Evolutionary conservation across 2,113 vertebrate genomes (phyloP), one percentile per base, ranked within the genome.

Genomic region (Dromaius novaehollandiae): DNA sequence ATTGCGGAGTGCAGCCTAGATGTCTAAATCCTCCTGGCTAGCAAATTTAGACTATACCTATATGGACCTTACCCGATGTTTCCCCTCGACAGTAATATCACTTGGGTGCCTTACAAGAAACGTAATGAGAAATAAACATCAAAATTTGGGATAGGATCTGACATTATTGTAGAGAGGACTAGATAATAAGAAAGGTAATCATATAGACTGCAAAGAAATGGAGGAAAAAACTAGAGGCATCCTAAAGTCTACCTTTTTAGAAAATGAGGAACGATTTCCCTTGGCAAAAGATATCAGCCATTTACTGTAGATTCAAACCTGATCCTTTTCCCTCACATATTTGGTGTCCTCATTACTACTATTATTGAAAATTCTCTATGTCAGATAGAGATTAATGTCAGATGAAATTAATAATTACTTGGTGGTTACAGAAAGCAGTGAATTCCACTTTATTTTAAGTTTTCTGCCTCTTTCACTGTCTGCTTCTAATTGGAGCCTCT

Each of bases 331-430:
- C 36, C 44, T 80, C 42, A 42, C 13, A 38, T 76, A 70, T 79
- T 88, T 93, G 36, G 60, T 44, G 28, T 61, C 40, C 89, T 93
- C 51, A 48, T 88, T 92, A 92, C 48, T 91, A 26, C 44, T 75
- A 79, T 75, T 91, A 71, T 21, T 92, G n/a, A 78, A 91, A 94
- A 84, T 75, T 78, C 55, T 85, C 50, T 26, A 2, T 63, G 44
- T 77, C 75, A 90, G 44, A 53, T 94, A n/a, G n/a, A n/a, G n/a
- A n/a, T n/a, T n/a, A n/a, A 2, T 63, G 44, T 77, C 75, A 90
- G 44, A 53, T 94, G 71, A 93, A 96, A 86, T 64, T 91, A 91
- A 30, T 70, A 94, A 86, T 91, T 85, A 69, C 40, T 19, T 17
- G 5, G 30, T 53, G 25, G 15, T 80, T 94, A 80, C 71, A 90